Evolutionary conservation across 2,888 invertebrate genomes (phyloP).

Genomic region (Teinopalpus imperialis): DNA sequence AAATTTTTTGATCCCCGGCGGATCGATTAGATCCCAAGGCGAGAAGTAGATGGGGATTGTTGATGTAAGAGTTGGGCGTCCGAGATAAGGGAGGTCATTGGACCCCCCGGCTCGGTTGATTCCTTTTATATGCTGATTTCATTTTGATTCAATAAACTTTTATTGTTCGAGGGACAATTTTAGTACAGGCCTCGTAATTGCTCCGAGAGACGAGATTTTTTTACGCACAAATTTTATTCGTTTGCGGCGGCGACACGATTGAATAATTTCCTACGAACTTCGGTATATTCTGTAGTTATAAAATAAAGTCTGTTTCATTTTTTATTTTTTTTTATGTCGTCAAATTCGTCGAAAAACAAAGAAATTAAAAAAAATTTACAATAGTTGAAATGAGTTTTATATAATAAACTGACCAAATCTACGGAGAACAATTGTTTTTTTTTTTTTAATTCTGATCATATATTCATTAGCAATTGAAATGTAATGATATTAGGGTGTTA

Average conservation of each 20-base stretch:
- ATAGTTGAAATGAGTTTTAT: no score
- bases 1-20: conserved; percentile 39
- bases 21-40: conserved; percentile 54
- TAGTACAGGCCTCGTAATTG: conserved; percentile 37
- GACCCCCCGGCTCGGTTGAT: conserved; percentile 46
- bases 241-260: conserved; percentile 21
- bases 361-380: no score
- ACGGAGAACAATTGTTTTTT: no score
- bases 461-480: no score
- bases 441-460: no score
- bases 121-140: conserved; percentile 55
- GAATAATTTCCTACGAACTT: background rate
- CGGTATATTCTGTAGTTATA: no score
- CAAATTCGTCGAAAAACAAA: no score
- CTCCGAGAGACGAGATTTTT: conserved; percentile 28
- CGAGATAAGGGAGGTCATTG: conserved; percentile 69
- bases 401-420: no score
- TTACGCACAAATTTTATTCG: conserved; percentile 21
- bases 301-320: no score
- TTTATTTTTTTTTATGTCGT: no score
- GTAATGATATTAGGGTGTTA: no score
- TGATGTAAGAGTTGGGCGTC: conserved; percentile 60
- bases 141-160: conserved; percentile 47
- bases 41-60: conserved; percentile 56
- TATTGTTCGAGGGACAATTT: conserved; percentile 33